These are phyloP conservation scores for Geopemphigus sp. DNA, from an alignment of 1,140 invertebrate genomes.

Conservation along the genomic window DNA sequence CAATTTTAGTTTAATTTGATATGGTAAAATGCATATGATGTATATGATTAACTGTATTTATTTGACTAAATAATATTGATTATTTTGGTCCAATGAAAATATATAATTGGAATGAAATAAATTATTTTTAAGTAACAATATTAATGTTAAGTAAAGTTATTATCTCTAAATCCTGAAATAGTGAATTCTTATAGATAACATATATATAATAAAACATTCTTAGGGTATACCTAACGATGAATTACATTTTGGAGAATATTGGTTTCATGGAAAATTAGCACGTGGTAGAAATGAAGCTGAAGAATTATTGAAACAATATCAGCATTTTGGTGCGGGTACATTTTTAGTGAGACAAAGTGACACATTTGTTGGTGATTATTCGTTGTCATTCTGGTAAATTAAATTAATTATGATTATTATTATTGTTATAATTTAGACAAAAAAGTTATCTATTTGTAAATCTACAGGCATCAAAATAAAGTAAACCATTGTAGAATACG, in stretches of 20 bases:
- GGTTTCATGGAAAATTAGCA: conserved; percentile 88
- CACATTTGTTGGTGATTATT: conserved; percentile 95
- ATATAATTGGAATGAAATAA: too few relatives aligned
- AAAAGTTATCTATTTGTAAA: conserved; percentile 53
- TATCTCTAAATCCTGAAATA: too few relatives aligned
- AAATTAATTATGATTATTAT: conserved; percentile 14
- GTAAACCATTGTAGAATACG: conserved; percentile 93
- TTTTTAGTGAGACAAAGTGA: conserved; percentile 93
- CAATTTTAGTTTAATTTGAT: too few relatives aligned
- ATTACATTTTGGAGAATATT: conserved; percentile 90
- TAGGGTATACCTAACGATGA: conserved; percentile 72
- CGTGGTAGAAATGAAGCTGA: conserved; percentile 75
- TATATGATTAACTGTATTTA: too few relatives aligned
- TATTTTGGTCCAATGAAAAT: too few relatives aligned
- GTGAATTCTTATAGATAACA: too few relatives aligned
- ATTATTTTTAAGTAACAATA: too few relatives aligned
- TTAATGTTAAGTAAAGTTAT: too few relatives aligned
- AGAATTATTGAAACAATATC: conserved; percentile 71
- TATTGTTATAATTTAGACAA: not conserved
- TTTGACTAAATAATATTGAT: too few relatives aligned
- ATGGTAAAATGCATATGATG: too few relatives aligned
- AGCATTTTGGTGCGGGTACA: conserved; percentile 87
- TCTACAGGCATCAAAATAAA: conserved; percentile 71
- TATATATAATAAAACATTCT: conserved; percentile 31
- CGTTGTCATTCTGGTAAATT: conserved; percentile 81